Evolutionary conservation across 2,888 invertebrate species (phyloP).

Genomic region (Cataglyphis cursor): DNA sequence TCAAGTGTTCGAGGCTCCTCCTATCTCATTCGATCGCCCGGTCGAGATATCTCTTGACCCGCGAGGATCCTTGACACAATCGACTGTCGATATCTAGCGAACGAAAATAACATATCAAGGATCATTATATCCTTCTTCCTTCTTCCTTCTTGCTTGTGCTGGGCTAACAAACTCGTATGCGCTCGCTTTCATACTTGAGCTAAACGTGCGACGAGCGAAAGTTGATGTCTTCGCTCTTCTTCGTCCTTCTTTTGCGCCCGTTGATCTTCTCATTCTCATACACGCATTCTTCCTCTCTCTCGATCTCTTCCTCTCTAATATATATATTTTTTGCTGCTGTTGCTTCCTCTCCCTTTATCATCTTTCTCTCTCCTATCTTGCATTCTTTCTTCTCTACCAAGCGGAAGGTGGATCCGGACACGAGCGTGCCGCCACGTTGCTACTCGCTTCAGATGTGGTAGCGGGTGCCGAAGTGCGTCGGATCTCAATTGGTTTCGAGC

Average conservation of each 20-base stretch:
- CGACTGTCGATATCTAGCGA: not conserved
- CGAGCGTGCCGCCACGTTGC: slow-evolving; percentile 78
- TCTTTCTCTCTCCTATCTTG: slow-evolving; percentile 3
- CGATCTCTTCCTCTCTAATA: slow-evolving; percentile 6
- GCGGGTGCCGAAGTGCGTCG: slow-evolving; percentile 84
- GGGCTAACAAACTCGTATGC: slow-evolving; percentile 27
- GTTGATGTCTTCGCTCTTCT: slow-evolving; percentile 3
- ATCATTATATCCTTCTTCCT: not conserved
- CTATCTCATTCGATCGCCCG: slow-evolving; percentile 26
- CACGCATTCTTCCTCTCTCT: not conserved
- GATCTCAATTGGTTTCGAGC: slow-evolving; percentile 85
- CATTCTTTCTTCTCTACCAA: slow-evolving; percentile 74
- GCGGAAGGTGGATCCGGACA: slow-evolving; percentile 81
- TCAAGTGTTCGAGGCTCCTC: slow-evolving; percentile 1
- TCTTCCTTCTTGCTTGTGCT: not conserved
- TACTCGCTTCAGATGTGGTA: slow-evolving; percentile 59
- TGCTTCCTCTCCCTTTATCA: not conserved
- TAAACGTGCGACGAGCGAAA: slow-evolving; percentile 16
- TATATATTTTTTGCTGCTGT: not conserved
- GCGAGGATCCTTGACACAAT: slow-evolving; percentile 15
- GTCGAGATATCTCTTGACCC: slow-evolving; percentile 26
- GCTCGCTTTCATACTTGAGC: slow-evolving; percentile 15
- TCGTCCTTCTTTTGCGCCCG: not conserved
- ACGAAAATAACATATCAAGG: slow-evolving; percentile 14
- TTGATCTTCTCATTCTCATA: not conserved